These are phyloP conservation scores for Hymenopus coronatus DNA, from an alignment of 2,888 invertebrate genomes.

Conservation along the genomic window DNA sequence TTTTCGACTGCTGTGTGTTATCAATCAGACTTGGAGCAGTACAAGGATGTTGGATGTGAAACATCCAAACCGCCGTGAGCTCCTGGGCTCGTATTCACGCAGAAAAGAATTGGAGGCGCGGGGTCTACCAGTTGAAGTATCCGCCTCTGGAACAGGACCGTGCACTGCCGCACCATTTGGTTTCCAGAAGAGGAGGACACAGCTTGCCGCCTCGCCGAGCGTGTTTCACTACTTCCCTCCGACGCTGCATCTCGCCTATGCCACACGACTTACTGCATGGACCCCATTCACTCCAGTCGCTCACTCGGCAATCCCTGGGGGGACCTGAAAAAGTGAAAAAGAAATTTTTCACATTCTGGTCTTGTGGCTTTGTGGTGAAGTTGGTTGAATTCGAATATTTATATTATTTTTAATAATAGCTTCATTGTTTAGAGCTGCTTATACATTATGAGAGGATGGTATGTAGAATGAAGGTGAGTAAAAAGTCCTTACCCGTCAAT, in stretches of 20 bases:
- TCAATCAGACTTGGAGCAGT: background rate
- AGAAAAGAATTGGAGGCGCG: background rate
- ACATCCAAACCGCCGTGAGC: background rate
- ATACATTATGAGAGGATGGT: too few species aligned
- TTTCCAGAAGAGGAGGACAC: constrained; percentile 81
- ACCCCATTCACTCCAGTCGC: constrained; percentile 85
- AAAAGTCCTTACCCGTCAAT: too few species aligned
- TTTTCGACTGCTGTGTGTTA: background rate
- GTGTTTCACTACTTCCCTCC: constrained; percentile 71
- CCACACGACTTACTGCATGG: constrained; percentile 85
- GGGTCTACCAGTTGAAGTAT: constrained; percentile 60
- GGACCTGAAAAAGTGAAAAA: constrained; percentile 47
- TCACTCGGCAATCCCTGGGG: constrained; percentile 78
- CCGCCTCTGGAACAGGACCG: constrained; percentile 57
- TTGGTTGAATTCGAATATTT: too few species aligned
- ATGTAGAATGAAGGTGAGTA: too few species aligned
- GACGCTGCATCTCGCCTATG: constrained; percentile 82
- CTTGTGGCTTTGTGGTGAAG: background rate
- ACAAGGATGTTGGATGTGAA: background rate
- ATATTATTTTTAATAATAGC: too few species aligned
- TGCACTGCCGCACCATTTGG: constrained; percentile 84
- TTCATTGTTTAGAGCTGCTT: too few species aligned
- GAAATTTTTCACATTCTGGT: background rate
- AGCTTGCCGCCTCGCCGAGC: constrained; percentile 75
- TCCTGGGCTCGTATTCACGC: background rate